These are phyloP conservation scores for Cebidichthys violaceus DNA, from an alignment of 2,113 vertebrate species.

Conservation along the genomic window DNA sequence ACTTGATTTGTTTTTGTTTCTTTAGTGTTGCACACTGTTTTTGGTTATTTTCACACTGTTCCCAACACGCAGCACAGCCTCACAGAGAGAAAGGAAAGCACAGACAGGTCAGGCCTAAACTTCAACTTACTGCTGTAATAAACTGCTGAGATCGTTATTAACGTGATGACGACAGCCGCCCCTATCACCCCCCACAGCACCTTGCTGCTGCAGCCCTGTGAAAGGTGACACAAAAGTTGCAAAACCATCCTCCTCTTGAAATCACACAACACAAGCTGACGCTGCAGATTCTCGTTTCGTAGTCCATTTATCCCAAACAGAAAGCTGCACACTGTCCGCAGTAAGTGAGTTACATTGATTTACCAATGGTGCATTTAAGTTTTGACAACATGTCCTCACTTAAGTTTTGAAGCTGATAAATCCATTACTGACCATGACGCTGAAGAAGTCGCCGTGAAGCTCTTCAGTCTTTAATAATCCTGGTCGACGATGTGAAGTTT, in stretches of 20 bases:
- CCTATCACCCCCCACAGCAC: conserved; percentile 73
- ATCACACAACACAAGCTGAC: conserved; percentile 9
- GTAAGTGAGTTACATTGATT: background rate
- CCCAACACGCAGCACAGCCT: background rate
- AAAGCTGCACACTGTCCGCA: background rate
- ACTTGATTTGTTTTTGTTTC: background rate
- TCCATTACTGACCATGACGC: conserved; percentile 81
- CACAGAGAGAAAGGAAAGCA: background rate
- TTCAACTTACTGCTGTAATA: conserved; percentile 82
- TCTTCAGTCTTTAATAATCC: conserved; percentile 47
- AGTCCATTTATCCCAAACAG: background rate
- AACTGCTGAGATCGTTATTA: conserved; percentile 81
- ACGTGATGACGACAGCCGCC: conserved; percentile 79
- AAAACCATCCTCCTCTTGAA: conserved; percentile 4
- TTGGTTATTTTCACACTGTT: background rate
- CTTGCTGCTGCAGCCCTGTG: conserved; percentile 79
- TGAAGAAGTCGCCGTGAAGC: conserved; percentile 45
- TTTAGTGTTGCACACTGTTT: background rate
- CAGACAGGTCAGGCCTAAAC: background rate
- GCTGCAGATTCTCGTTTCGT: background rate
- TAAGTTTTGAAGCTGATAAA: background rate
- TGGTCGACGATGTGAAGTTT: conserved; percentile 49
- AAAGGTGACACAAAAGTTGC: conserved; percentile 53
- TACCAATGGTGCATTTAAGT: background rate
- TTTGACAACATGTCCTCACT: background rate